A percentile compares a stretch with the other conserved stretches of the same genome.
These are phyloP conservation scores for Dendrocincla fuliginosa DNA, from an alignment of 2,797 vertebrate species.

Conservation along the genomic window DNA sequence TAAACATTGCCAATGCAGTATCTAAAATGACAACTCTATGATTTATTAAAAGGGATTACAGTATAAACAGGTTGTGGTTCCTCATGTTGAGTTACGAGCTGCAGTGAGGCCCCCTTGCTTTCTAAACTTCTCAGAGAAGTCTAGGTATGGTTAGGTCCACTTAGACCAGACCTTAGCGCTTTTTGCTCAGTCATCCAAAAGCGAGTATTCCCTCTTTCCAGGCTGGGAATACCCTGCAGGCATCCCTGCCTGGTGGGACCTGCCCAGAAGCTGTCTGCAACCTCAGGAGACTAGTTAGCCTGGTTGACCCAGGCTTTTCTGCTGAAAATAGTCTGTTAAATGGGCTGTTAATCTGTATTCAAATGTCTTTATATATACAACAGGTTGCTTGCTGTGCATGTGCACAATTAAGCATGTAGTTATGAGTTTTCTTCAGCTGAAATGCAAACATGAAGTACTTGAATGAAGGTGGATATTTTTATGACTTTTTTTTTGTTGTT, in stretches of 20 bases:
- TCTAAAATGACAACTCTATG: background rate
- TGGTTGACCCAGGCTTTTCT: background rate
- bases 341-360: background rate
- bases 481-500: background rate
- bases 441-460: background rate
- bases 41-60: background rate
- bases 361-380: background rate
- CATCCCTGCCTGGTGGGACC: background rate
- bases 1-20: background rate
- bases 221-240: background rate
- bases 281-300: background rate
- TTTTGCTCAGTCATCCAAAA: background rate
- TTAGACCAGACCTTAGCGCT: background rate
- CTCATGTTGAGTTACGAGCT: fast-evolving
- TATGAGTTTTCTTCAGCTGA: background rate
- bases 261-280: background rate
- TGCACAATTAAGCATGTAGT: background rate
- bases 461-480: background rate
- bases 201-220: background rate
- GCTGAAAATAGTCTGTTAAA: background rate
- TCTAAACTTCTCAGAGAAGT: background rate
- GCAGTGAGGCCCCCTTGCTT: background rate
- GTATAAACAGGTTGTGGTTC: background rate
- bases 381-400: background rate
- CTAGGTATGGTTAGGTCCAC: no score